Evolutionary conservation across 92 coral and sea anemone genomes (phyloP).

Genomic region (Porites evermanni): DNA sequence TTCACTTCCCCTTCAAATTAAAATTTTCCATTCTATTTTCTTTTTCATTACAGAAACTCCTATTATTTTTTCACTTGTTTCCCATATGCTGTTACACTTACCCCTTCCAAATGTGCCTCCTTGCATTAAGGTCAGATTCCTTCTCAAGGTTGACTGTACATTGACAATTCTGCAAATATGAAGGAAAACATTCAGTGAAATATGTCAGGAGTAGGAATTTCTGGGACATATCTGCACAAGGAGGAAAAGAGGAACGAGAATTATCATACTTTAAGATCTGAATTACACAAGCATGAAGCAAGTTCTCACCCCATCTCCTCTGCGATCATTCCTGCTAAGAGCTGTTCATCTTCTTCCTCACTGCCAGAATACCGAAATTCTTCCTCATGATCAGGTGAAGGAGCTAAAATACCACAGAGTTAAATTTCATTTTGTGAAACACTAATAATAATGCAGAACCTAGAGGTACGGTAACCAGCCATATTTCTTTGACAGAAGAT

Average conservation of each 20-base stretch:
- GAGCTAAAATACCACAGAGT: constrained; percentile 27
- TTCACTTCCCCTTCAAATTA: no score
- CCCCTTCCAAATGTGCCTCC: constrained; percentile 93
- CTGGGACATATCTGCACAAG: no score
- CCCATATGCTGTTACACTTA: constrained; percentile 15
- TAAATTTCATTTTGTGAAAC: background rate
- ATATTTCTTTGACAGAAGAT: no score
- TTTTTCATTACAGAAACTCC: no score
- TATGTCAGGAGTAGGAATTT: background rate
- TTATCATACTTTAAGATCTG: no score
- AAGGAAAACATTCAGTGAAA: background rate
- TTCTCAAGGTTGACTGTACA: constrained; percentile 89
- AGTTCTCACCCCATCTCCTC: constrained; percentile 96
- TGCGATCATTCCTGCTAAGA: constrained; percentile 95
- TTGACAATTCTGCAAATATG: constrained; percentile 64
- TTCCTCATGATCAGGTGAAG: constrained; percentile 84
- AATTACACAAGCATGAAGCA: no score
- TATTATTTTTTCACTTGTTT: no score
- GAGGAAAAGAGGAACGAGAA: no score
- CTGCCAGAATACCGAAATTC: constrained; percentile 98
- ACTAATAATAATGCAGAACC: no score
- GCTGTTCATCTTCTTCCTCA: constrained; percentile 97
- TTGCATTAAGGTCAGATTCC: constrained; percentile 94
- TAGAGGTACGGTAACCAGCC: no score
- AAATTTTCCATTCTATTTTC: no score